Conservation (phyloP, 1,140 invertebrate genomes). For the Cotesia vestalis region DNA sequence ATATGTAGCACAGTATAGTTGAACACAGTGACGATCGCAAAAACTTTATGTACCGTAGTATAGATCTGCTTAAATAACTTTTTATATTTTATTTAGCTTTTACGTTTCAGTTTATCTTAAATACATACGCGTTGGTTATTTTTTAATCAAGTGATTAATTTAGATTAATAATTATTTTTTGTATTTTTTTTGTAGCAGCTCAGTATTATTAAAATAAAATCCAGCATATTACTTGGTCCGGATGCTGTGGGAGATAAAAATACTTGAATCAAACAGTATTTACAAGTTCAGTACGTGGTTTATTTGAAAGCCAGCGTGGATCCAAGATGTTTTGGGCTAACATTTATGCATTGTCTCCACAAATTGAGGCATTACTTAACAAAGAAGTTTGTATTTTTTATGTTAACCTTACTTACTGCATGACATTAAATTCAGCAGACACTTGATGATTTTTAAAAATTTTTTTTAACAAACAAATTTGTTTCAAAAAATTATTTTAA, state of each 20-base stretch:
- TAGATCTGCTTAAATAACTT: too few species aligned
- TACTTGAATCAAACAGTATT: conserved; percentile 27
- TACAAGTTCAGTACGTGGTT: conserved; percentile 15
- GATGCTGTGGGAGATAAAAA: conserved; percentile 27
- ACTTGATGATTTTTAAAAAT: too few species aligned
- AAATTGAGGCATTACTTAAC: conserved; percentile 78
- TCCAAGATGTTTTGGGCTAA: conserved; percentile 82
- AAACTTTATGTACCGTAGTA: too few species aligned
- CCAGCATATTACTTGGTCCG: conserved; percentile 13
- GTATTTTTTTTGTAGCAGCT: not conserved
- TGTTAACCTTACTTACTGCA: conserved; percentile 4
- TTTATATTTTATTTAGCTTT: too few species aligned
- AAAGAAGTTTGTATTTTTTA: conserved; percentile 72
- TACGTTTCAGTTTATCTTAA: too few species aligned
- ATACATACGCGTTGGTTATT: too few species aligned
- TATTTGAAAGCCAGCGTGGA: conserved; percentile 20
- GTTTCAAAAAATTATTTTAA: too few species aligned
- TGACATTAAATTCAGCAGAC: too few species aligned
- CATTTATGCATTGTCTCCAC: conserved; percentile 75
- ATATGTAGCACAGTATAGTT: too few species aligned
- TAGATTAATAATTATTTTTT: conserved; percentile 2
- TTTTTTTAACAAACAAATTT: too few species aligned
- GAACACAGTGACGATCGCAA: too few species aligned
- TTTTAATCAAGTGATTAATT: not conserved
- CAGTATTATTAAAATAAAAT: conserved; percentile 24